Conservation (phyloP, 2,888 invertebrate species). For the Rhorus exstirpatorius region DNA sequence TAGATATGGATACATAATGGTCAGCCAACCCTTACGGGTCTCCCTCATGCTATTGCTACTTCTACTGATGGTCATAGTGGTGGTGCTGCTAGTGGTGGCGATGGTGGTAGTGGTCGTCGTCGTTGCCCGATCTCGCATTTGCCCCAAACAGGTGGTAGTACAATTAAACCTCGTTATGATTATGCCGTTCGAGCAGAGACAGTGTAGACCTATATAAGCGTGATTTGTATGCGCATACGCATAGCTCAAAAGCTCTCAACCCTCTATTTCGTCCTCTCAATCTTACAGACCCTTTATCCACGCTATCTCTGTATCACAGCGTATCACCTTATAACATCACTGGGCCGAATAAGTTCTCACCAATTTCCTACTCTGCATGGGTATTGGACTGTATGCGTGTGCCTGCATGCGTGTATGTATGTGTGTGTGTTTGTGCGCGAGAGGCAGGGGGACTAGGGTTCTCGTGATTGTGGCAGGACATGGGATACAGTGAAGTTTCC, state of each 20-base stretch:
- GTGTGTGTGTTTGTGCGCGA: constrained; percentile 25
- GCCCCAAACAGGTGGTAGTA: constrained; percentile 81
- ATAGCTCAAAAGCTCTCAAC: constrained; percentile 5
- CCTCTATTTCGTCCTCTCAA: constrained; percentile 32
- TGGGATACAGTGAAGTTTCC: constrained; percentile 19
- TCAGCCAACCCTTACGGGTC: constrained; percentile 58
- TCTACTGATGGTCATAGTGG: constrained; percentile 68
- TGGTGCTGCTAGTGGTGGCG: constrained; percentile 75
- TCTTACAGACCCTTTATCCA: constrained; percentile 1
- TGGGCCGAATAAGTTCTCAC: not conserved
- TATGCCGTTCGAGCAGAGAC: constrained; percentile 74
- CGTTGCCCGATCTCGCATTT: constrained; percentile 42
- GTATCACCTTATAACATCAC: constrained; percentile 39
- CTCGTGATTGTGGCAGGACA: constrained; percentile 5
- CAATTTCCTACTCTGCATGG: constrained; percentile 2
- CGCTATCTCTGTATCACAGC: constrained; percentile 14
- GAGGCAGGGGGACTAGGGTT: not conserved
- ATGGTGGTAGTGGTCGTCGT: constrained; percentile 53
- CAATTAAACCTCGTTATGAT: constrained; percentile 84
- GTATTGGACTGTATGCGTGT: constrained; percentile 34
- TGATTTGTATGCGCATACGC: constrained; percentile 15
- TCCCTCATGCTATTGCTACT: constrained; percentile 39
- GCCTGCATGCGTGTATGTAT: constrained; percentile 3
- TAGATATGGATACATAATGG: constrained; percentile 68
- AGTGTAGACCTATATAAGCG: constrained; percentile 30